phyloP scores from a whole-genome alignment of 2,797 vertebrate species.

The Loris lydekkerianus region DNA sequence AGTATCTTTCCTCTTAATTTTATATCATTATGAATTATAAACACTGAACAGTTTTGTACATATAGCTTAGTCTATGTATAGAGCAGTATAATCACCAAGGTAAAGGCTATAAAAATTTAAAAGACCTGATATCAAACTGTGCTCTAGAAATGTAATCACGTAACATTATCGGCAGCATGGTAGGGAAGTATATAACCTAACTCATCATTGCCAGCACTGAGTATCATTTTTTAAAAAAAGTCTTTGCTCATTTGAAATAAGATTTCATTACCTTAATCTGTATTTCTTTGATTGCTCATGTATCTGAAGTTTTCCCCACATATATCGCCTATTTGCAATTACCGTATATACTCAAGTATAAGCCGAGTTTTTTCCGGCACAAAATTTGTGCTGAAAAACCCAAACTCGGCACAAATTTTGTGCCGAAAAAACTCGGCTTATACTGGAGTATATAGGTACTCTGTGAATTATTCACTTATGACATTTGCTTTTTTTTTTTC shows the following conservation, averaged over 20 bases:
- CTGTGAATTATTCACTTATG: not conserved
- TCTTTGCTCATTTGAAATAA: not conserved
- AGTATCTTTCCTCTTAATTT: not conserved
- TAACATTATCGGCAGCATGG: too few relatives aligned
- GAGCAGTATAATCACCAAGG: not conserved
- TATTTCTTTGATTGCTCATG: not conserved
- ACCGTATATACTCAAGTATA: too few relatives aligned
- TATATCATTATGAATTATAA: not conserved
- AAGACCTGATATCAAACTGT: not conserved
- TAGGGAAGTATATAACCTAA: not conserved
- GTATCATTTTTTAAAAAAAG: not conserved
- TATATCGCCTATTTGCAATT: not conserved
- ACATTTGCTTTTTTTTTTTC: constrained; percentile 41
- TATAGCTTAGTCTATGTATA: not conserved
- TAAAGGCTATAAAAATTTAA: not conserved
- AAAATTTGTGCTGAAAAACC: too few relatives aligned
- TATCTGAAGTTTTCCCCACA: not conserved
- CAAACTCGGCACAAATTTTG: too few relatives aligned
- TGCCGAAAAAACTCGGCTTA: too few relatives aligned
- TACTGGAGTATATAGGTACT: not conserved
- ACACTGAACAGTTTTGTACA: not conserved
- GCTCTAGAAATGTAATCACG: not conserved
- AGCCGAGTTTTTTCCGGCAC: too few relatives aligned
- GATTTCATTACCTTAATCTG: not conserved
- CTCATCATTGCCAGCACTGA: not conserved